phyloP scores from a whole-genome alignment of 2,113 vertebrate genomes.

The Paratilapia polleni region DNA sequence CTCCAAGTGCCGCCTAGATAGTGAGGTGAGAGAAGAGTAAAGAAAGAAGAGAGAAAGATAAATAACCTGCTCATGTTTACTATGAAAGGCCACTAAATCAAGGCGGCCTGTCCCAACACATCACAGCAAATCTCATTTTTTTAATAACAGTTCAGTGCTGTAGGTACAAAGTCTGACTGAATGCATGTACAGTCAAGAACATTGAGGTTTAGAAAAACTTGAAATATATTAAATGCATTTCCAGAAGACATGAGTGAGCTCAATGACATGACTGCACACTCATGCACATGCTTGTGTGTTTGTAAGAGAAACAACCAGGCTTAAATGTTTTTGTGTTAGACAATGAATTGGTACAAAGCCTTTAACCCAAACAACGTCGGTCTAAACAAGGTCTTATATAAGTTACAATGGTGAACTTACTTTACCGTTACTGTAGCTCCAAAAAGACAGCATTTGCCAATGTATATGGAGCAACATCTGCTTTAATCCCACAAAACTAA shows the following conservation, averaged over 20 bases:
- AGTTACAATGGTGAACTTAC: neutral
- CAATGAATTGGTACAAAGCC: neutral
- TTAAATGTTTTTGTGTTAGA: neutral
- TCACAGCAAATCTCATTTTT: neutral
- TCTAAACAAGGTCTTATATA: neutral
- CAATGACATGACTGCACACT: neutral
- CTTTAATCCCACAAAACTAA: neutral
- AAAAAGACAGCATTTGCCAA: neutral
- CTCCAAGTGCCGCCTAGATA: slow-evolving; percentile 88
- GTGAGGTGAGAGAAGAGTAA: slow-evolving; percentile 1
- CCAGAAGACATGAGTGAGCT: neutral
- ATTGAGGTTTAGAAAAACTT: neutral
- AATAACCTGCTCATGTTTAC: neutral
- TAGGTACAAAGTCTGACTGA: neutral
- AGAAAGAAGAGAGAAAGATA: neutral
- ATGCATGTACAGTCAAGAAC: neutral
- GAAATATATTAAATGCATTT: neutral
- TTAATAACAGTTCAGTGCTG: neutral
- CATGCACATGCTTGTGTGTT: neutral
- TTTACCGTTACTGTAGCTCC: neutral
- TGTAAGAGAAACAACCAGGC: neutral
- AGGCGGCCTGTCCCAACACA: neutral
- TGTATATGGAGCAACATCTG: neutral
- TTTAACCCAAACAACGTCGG: neutral
- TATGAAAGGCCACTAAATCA: neutral